Percentiles rank a stretch among this genome's conserved stretches.
Conservation (phyloP, 1,140 invertebrate species). For the Panulirus ornatus region DNA sequence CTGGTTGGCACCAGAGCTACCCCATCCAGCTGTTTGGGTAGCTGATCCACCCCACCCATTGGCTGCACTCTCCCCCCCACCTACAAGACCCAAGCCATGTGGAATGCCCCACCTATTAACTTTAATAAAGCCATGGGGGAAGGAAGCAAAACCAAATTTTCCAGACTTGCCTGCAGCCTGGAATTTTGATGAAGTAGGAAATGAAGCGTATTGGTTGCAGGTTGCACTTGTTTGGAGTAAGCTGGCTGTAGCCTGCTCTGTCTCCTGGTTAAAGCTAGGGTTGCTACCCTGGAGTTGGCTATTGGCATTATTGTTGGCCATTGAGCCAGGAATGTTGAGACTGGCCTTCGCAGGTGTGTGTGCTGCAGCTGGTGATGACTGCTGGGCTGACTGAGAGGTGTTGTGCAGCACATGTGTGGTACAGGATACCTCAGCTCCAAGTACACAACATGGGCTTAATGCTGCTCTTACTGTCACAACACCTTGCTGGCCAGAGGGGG, state of each 20-base stretch:
- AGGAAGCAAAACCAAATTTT: constrained; percentile 71
- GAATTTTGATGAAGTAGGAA: constrained; percentile 72
- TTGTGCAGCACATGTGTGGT: constrained; percentile 29
- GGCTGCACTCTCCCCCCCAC: constrained; percentile 74
- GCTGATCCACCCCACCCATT: constrained; percentile 74
- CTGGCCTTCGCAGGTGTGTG: constrained; percentile 63
- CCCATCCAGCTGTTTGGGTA: constrained; percentile 73
- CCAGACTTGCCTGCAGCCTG: constrained; percentile 73
- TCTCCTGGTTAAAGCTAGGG: constrained; percentile 72
- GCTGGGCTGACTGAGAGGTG: constrained; percentile 28
- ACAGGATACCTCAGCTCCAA: constrained; percentile 8
- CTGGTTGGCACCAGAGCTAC: constrained; percentile 67
- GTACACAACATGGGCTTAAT: constrained; percentile 40
- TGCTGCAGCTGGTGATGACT: constrained; percentile 40
- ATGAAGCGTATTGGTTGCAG: constrained; percentile 75
- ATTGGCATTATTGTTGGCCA: constrained; percentile 57
- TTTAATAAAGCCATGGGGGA: constrained; percentile 57
- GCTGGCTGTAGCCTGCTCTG: constrained; percentile 43
- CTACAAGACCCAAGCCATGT: constrained; percentile 71
- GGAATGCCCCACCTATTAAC: constrained; percentile 75
- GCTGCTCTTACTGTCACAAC: constrained; percentile 49
- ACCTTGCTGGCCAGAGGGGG: constrained; percentile 42
- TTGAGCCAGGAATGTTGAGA: constrained; percentile 73
- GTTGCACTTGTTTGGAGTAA: constrained; percentile 69
- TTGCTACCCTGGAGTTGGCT: constrained; percentile 74